These are phyloP conservation scores for Eupithecia centaureata DNA, from an alignment of 2,888 invertebrate genomes.

Conservation along the genomic window DNA sequence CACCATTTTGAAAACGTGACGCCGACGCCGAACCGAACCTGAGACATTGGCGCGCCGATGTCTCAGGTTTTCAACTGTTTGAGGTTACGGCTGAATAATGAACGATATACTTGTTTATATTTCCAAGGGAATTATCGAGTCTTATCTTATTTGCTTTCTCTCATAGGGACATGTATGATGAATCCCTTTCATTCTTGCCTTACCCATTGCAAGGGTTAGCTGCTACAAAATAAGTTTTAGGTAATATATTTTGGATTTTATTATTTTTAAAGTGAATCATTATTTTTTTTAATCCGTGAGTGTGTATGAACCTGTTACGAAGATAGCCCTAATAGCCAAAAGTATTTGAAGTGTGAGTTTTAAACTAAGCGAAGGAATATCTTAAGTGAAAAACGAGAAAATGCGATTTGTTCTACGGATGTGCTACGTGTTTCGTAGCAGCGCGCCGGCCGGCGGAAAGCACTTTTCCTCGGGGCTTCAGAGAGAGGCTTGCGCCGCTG, in stretches of 20 bases:
- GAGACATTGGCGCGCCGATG: background rate
- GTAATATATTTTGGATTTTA: background rate
- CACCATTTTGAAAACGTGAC: background rate
- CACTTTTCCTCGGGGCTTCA: conserved; percentile 32
- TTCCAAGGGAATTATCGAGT: background rate
- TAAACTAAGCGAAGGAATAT: background rate
- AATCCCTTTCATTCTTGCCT: background rate
- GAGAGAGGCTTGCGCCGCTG: conserved; percentile 55
- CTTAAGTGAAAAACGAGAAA: conserved; percentile 32
- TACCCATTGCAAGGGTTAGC: background rate
- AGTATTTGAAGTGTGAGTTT: background rate
- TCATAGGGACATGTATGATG: background rate
- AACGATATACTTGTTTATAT: background rate
- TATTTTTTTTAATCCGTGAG: background rate
- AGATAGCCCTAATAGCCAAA: background rate
- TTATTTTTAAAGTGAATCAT: background rate
- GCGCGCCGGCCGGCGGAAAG: conserved; percentile 50
- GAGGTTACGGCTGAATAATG: background rate
- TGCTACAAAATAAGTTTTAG: background rate
- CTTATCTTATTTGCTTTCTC: background rate
- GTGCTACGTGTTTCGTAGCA: conserved; percentile 60
- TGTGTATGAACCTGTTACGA: background rate
- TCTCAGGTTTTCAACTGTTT: background rate
- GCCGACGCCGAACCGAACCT: no score
- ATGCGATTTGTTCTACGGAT: conserved; percentile 59